A percentile compares a stretch with the other conserved stretches of the same genome.
Evolutionary conservation across 2,888 invertebrate genomes (phyloP).

Genomic region (Euclidia mi): DNA sequence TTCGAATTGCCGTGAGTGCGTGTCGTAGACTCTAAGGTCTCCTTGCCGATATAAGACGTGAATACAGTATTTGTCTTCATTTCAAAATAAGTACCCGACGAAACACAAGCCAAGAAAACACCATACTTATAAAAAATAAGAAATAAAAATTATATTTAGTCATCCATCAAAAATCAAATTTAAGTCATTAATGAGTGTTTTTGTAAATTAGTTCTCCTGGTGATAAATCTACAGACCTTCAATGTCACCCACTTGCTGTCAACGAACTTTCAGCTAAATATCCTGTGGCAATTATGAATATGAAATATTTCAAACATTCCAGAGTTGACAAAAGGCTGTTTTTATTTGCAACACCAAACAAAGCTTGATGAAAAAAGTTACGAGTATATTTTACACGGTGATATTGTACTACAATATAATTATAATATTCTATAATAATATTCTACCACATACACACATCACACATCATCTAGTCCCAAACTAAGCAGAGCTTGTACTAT

Average conservation of each 20-base stretch:
- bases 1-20: too few relatives aligned
- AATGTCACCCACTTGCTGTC: too few relatives aligned
- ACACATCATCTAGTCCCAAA: too few relatives aligned
- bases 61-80: too few relatives aligned
- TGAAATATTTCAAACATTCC: conserved; percentile 3
- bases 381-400: conserved; percentile 1
- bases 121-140: too few relatives aligned
- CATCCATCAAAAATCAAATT: background rate
- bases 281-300: background rate
- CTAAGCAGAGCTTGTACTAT: too few relatives aligned
- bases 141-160: background rate
- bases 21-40: too few relatives aligned
- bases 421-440: conserved; percentile 9
- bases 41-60: too few relatives aligned
- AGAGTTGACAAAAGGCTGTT: conserved; percentile 26
- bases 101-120: background rate
- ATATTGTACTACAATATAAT: conserved; percentile 1
- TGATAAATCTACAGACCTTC: background rate
- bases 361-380: conserved; percentile 38
- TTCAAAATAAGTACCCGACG: too few relatives aligned
- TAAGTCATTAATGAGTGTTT: background rate
- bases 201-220: background rate
- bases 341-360: conserved; percentile 19
- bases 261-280: background rate
- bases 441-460: too few relatives aligned